Conservation (phyloP, 2,797 vertebrate genomes). For the Crocodylus rhombifer region DNA sequence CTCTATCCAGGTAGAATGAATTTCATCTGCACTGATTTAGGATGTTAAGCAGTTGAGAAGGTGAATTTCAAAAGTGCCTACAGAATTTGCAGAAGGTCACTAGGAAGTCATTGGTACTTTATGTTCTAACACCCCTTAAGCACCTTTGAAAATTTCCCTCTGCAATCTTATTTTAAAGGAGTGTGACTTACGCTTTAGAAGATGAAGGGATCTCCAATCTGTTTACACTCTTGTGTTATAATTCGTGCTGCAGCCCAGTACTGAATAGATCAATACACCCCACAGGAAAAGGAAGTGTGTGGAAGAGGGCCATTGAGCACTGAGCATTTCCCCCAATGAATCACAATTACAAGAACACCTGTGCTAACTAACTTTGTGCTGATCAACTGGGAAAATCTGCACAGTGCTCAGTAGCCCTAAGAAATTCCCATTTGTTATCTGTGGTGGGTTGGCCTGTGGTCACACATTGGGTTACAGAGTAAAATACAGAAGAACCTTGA, state of each 20-base stretch:
- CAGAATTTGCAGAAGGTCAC: constrained; percentile 20
- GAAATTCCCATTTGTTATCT: constrained; percentile 77
- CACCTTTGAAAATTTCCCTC: constrained; percentile 10
- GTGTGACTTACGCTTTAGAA: constrained; percentile 65
- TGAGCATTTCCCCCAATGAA: constrained; percentile 77
- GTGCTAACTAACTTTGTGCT: constrained; percentile 79
- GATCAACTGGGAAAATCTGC: constrained; percentile 73
- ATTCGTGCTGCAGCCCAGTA: constrained; percentile 46
- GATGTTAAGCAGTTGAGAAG: constrained; percentile 13
- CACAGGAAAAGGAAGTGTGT: constrained; percentile 61
- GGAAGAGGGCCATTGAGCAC: constrained; percentile 73
- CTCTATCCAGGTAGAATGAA: background rate
- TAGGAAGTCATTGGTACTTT: constrained; percentile 36
- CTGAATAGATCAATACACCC: constrained; percentile 64
- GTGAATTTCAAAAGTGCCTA: background rate
- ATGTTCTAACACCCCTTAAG: constrained; percentile 12
- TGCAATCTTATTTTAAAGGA: constrained; percentile 62
- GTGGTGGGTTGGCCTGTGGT: constrained; percentile 60
- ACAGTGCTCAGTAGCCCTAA: constrained; percentile 72
- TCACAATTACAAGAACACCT: constrained; percentile 83
- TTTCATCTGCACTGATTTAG: background rate
- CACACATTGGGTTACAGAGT: constrained; percentile 58
- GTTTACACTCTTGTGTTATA: constrained; percentile 51
- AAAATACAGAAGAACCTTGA: constrained; percentile 68
- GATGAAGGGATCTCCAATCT: constrained; percentile 50